Base-by-base conservation (phyloP, 2,888 invertebrate genomes). In the Volucella zonaria region DNA sequence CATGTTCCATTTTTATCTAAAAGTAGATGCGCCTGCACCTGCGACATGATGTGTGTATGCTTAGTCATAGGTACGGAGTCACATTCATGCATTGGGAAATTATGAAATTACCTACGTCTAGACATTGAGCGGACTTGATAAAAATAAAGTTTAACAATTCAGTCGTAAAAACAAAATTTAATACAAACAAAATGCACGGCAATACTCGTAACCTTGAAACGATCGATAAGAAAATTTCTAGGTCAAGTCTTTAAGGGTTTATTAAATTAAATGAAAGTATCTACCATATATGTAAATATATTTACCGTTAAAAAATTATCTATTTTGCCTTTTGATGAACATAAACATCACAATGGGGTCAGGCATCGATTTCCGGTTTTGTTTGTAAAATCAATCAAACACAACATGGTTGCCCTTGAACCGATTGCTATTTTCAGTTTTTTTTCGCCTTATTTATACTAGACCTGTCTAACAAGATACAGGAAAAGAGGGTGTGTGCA, bases 71-170 rank as follows among this genome's bases (percentile, higher is more conserved):
- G 23, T 52, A 3, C 18, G 18, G 18, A 14, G 43, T 54, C 54
- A 59, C 59, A 43, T 8, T 23, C 54, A 43, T 54, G 54, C 67
- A 67, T 43, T n/a, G 54, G 42, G n/a, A 42, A 42, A 42, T 14
- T 45, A 42, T 45, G 67, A 23, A 18, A 43, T 1, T 43, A 10
- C n/a, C n/a, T 14, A 31, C 12, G 54, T 40, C 54, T 67, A 45
- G 67, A 67, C 51, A 42, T 47, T 47, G 0, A 49, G n/a, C n/a
- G n/a, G 45, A 61, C 15, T 40, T 38, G 38, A 62, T 52, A 40
- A 40, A 40, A 49, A 51, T 51, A 51, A 54, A 54, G 31, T 67
- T 54, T 12, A 3, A 43, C 43, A 31, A 54, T 43, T 67, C n/a
- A 18, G 43, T 38, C 51, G 38, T 15, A 49, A 15, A 18, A 12